Conservation (phyloP, 2,113 vertebrate species). For the Cochlearius cochlearius region DNA sequence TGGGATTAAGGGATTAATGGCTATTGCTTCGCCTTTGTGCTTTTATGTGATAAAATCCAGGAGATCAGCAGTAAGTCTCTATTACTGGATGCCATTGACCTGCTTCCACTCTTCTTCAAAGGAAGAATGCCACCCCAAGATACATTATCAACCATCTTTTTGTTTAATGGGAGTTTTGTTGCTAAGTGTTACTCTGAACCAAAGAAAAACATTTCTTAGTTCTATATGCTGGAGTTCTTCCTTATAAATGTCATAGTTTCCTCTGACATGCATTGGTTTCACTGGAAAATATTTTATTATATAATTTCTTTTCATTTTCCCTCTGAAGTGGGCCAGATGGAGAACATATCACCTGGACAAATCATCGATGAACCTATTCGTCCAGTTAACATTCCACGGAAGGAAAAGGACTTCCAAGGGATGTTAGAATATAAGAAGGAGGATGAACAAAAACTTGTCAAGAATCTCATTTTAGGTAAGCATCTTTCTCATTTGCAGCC, state of each 20-base stretch:
- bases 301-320: not conserved
- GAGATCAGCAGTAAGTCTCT: not conserved
- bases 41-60: not conserved
- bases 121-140: not conserved
- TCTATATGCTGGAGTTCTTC: not conserved
- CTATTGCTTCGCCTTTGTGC: not conserved
- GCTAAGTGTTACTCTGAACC: not conserved
- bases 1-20: not conserved
- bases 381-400: constrained; percentile 96
- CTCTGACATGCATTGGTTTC: not conserved
- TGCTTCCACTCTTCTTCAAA: not conserved
- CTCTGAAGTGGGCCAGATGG: constrained; percentile 78
- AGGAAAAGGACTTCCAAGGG: constrained; percentile 98
- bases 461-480: constrained; percentile 95
- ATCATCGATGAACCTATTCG: constrained; percentile 94
- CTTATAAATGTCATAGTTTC: not conserved
- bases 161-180: not conserved
- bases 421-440: constrained; percentile 99
- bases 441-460: constrained; percentile 94
- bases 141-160: not conserved
- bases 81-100: not conserved
- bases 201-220: not conserved
- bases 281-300: not conserved
- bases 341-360: constrained; percentile 93
- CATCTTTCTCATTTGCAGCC: not conserved